Evolutionary conservation across 2,797 vertebrate genomes (phyloP).

Genomic region (Paguma larvata): DNA sequence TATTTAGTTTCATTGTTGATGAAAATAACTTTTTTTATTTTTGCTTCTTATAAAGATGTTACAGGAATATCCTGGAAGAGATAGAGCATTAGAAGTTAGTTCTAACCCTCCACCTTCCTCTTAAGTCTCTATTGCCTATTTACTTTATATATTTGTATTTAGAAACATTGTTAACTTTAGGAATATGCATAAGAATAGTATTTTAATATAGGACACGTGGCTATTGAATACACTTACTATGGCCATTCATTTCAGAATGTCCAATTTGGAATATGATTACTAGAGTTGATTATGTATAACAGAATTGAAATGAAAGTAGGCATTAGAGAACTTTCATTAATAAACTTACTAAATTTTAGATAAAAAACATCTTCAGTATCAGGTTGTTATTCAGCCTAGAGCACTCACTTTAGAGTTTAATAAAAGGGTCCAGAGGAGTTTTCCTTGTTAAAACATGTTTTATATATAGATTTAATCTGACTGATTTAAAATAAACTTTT

Average conservation of each 20-base stretch:
- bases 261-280: not conserved
- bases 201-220: not conserved
- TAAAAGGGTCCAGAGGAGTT: not conserved
- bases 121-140: not conserved
- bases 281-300: not conserved
- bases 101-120: not conserved
- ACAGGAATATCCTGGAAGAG: not conserved
- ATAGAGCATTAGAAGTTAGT: not conserved
- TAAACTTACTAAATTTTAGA: constrained; percentile 32
- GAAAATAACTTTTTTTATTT: not conserved
- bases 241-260: not conserved
- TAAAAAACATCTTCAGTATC: constrained; percentile 12
- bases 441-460: not conserved
- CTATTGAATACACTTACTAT: not conserved
- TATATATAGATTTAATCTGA: not conserved
- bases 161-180: not conserved
- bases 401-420: not conserved
- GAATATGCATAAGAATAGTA: not conserved
- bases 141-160: not conserved
- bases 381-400: not conserved
- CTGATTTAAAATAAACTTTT: not conserved
- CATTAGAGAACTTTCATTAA: constrained; percentile 33
- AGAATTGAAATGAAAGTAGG: not conserved
- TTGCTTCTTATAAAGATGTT: not conserved
- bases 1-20: not conserved